Base-by-base conservation (phyloP, 2,797 vertebrate species). In the Sebastes umbrosus region DNA sequence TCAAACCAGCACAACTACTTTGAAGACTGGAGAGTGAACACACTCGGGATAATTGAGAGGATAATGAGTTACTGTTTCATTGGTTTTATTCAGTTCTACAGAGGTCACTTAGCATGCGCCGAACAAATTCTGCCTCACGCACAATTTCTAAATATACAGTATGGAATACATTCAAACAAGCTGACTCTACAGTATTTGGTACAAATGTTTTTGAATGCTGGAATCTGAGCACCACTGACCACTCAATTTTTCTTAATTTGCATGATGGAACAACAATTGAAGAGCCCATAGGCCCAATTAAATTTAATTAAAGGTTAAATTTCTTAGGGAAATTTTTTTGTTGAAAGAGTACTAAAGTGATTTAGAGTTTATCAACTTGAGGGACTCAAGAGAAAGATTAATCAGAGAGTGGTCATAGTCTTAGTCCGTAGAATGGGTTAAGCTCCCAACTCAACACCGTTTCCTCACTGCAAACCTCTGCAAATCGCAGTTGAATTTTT, bases 61-160 rank as follows among this genome's bases (percentile, higher is more conserved):
- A 78, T 65, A 68, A 73, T 66, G 58, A 84, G 24, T 27, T 14
- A 36, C 7, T 43, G 34, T 63, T 79, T 62, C 43, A 58, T 31
- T 10, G 39, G 43, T 57, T 75, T 71, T 50, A 16, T 25, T 18
- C 50, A 27, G 52, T 14, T 36, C 22, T 3, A 65, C 36, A 62
- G 22, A 72, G n/a, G 67, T 67, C 71, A 63, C 50, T 78, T 24
- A 43, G 14, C n/a, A 54, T 16, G 20, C 31, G 16, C 3, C n/a
- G 52, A 63, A 60, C 10, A 58, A 16, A 62, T 29, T 46, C 27
- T 39, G 50, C 32, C 24, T 67, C 11, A 6, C 1, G 6, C 3
- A 31, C 3, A 29, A 22, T 34, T 69, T 75, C 11, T 73, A 5
- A 22, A 64, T 62, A 43, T 8, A 18, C 6, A 46, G 43, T 20